phyloP scores from a whole-genome alignment of 2,888 invertebrate genomes.

The Eurytoma adleriae region DNA sequence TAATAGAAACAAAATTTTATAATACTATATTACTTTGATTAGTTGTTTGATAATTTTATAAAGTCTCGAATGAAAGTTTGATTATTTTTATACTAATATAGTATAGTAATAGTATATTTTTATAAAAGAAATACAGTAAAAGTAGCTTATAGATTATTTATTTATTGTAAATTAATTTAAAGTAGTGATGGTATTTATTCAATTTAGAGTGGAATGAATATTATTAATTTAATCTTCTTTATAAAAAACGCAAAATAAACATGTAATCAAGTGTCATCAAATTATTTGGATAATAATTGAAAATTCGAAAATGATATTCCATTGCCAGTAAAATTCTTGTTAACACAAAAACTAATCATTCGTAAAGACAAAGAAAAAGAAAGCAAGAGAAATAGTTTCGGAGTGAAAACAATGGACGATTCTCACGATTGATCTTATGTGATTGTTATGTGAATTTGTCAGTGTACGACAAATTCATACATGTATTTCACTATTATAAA shows the following conservation, averaged over 20 bases:
- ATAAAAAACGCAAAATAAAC: neutral
- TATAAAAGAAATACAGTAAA: conserved; percentile 25
- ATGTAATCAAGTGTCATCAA: conserved; percentile 10
- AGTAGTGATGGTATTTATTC: too few relatives aligned
- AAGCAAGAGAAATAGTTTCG: conserved; percentile 10
- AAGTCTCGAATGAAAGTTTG: conserved; percentile 25
- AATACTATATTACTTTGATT: too few relatives aligned
- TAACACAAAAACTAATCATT: neutral
- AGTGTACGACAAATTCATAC: conserved; percentile 30
- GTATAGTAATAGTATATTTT: conserved; percentile 37
- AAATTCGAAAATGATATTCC: conserved; percentile 23
- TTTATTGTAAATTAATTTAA: conserved; percentile 23
- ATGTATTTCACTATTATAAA: conserved; percentile 41
- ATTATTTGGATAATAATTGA: conserved; percentile 38
- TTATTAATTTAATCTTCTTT: neutral
- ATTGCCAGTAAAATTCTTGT: conserved; percentile 2
- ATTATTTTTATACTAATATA: conserved; percentile 40
- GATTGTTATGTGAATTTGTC: conserved; percentile 48
- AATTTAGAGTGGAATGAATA: neutral
- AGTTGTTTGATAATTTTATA: too few relatives aligned
- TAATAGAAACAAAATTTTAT: too few relatives aligned
- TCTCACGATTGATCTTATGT: conserved; percentile 39
- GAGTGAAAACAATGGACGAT: neutral
- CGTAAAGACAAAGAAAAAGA: neutral
- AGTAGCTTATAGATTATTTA: neutral